Percentiles rank a stretch among this genome's conserved stretches.
These are phyloP conservation scores for Ceraclea dissimilis DNA, from an alignment of 2,888 invertebrate genomes.

Conservation along the genomic window DNA sequence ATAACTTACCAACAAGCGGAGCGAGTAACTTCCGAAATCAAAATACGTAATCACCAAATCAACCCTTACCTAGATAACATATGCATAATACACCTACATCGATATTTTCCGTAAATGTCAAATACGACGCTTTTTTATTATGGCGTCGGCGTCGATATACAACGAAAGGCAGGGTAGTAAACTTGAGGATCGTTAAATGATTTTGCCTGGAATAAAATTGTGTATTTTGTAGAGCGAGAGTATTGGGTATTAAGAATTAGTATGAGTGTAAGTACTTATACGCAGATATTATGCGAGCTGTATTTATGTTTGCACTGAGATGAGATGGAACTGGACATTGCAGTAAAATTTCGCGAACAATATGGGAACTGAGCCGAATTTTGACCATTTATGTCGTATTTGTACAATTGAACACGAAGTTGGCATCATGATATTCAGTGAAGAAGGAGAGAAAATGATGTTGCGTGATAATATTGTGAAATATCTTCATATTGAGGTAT, in stretches of 20 bases:
- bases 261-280: background rate
- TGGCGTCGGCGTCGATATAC: background rate
- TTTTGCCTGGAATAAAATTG: background rate
- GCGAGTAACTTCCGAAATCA: no score
- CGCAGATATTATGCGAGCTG: background rate
- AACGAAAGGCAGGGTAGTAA: background rate
- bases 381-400: constrained; percentile 53
- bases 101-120: constrained; percentile 1
- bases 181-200: background rate
- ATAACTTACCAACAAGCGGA: no score
- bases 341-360: constrained; percentile 6
- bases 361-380: constrained; percentile 30
- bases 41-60: no score
- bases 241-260: background rate
- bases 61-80: background rate
- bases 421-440: constrained; percentile 56
- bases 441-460: constrained; percentile 57
- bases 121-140: background rate
- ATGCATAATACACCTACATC: background rate
- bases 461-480: constrained; percentile 59
- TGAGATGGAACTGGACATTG: background rate
- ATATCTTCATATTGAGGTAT: constrained; percentile 60
- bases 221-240: background rate
- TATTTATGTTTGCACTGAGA: background rate
- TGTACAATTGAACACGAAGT: constrained; percentile 55